Evolutionary conservation across 37 sponge, comb jelly and placozoan species (phyloP).

Genomic region (Haliclona indistincta): DNA sequence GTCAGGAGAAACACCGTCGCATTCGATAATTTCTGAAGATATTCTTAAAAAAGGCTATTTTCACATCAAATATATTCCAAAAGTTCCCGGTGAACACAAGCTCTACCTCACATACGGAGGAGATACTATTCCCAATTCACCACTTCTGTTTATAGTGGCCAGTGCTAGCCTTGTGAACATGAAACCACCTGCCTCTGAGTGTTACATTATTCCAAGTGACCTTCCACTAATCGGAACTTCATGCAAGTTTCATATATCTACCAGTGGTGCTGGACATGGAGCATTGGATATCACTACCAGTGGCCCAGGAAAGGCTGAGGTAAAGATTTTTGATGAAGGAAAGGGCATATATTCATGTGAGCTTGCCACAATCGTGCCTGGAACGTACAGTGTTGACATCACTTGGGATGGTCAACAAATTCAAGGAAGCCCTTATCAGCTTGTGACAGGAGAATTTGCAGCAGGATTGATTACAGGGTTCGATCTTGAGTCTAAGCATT

Average conservation of each 20-base stretch:
- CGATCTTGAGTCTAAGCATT: constrained; percentile 14
- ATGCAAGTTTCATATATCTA: constrained; percentile 10
- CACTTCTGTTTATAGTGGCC: constrained; percentile 58
- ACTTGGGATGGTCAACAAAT: constrained; percentile 50
- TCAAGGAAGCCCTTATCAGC: constrained; percentile 66
- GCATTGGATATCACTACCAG: constrained; percentile 28
- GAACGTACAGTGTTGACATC: constrained; percentile 46
- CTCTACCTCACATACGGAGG: constrained; percentile 47
- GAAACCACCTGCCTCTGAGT: constrained; percentile 54
- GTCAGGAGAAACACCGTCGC: constrained; percentile 33
- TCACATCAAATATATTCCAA: constrained; percentile 61
- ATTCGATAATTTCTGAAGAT: constrained; percentile 24
- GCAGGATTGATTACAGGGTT: constrained; percentile 25
- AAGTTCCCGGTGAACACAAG: constrained; percentile 51
- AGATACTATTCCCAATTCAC: constrained; percentile 53
- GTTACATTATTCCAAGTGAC: constrained; percentile 59
- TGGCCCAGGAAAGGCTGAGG: constrained; percentile 28
- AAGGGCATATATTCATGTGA: constrained; percentile 18
- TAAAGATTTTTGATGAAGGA: constrained; percentile 16
- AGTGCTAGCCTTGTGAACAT: constrained; percentile 29
- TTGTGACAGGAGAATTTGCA: constrained; percentile 11
- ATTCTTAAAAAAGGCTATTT: constrained; percentile 36
- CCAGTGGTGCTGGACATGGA: constrained; percentile 38
- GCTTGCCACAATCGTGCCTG: constrained; percentile 28
- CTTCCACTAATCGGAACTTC: constrained; percentile 15